These are phyloP conservation scores for Hyaena hyaena DNA, from an alignment of 2,113 vertebrate species.

Conservation along the genomic window DNA sequence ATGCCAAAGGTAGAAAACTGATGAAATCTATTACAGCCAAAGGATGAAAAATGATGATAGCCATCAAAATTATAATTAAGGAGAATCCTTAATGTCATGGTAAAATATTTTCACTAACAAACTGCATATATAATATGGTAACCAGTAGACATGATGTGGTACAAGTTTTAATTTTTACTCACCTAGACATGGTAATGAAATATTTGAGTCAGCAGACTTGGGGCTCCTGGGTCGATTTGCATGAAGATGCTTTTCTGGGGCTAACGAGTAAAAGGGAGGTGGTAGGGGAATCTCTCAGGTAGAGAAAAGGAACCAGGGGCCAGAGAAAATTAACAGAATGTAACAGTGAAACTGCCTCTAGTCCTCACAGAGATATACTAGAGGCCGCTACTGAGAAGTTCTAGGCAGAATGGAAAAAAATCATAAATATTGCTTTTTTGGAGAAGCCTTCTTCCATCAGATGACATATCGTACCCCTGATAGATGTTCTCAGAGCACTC, in stretches of 20 bases:
- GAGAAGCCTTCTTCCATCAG: not conserved
- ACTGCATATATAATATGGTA: not conserved
- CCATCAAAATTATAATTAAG: not conserved
- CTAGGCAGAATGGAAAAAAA: not conserved
- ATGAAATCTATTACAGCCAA: not conserved
- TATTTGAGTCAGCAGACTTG: not conserved
- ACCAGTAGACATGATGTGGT: not conserved
- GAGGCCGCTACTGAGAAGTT: not conserved
- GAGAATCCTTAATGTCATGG: not conserved
- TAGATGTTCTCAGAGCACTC: not conserved
- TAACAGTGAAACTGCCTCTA: not conserved
- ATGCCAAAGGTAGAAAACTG: not conserved
- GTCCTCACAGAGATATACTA: not conserved
- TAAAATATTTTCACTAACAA: not conserved
- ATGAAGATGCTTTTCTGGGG: not conserved
- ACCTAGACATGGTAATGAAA: not conserved
- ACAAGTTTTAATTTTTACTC: not conserved
- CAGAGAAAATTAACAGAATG: not conserved
- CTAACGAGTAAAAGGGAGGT: not conserved
- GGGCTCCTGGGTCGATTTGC: not conserved
- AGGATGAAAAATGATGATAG: not conserved
- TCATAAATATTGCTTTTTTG: not conserved
- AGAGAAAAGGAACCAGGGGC: not conserved
- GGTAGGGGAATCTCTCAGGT: not conserved
- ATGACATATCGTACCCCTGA: not conserved